Evolutionary conservation across 2,888 invertebrate genomes (phyloP), one percentile per base, ranked within the genome.

Genomic region (Drosophila gaucha): DNA sequence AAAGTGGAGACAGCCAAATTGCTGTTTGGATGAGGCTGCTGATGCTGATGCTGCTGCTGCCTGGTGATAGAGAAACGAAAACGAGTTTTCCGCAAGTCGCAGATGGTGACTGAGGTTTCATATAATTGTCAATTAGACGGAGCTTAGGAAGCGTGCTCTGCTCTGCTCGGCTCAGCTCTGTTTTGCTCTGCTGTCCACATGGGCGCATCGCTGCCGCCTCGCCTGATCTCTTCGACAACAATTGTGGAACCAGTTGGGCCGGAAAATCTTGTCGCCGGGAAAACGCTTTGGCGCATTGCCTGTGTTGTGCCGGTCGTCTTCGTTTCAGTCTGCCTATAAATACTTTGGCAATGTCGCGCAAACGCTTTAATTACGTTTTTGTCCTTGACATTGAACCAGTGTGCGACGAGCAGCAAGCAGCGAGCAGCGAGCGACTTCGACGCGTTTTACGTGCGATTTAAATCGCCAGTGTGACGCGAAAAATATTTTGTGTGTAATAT

Each of bases 301-400:
- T 55, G 26, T 41, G 30, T 24, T 20, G 41, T 63, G 79, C 66
- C 65, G 59, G 78, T 72, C 74, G 70, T 76, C 74, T 76, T 80
- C 87, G 77, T 66, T 74, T 71, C 62, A 57, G 52, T 46, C 55
- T 73, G 71, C 62, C 85, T 79, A 84, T 78, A 86, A 84, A 93
- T 78, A 80, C 58, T 76, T 82, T 69, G 90, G 90, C 57, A 90
- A 89, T 49, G 68, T 78, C 68, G 74, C 75, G 44, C 77, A 75
- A 80, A 80, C 76, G 80, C 83, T 88, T 90, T 91, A 91, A 91
- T 90, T 86, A 86, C 83, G 76, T 79, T 89, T 85, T 89, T 91
- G 90, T 91, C 90, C 90, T 91, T 91, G 91, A 91, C 90, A 89
- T 87, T 89, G 80, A 86, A 60, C 78, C 52, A 76, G 74, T 58